Evolutionary conservation across 2,113 vertebrate genomes (phyloP).

Genomic region (Nyctibius bracteatus): DNA sequence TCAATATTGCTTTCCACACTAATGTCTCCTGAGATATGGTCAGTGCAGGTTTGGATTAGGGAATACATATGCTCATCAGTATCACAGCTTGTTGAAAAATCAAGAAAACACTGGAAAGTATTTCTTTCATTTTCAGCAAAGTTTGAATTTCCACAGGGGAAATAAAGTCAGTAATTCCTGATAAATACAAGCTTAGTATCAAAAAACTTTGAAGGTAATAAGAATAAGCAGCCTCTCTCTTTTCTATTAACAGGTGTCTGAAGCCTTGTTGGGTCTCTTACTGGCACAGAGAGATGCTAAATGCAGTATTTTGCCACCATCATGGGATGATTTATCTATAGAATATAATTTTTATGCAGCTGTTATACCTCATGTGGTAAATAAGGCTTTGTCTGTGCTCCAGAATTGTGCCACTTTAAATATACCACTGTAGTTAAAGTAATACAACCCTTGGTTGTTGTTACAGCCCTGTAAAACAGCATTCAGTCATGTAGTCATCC

Average conservation of each 20-base stretch:
- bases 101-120: not conserved
- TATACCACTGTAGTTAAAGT: slow-evolving; percentile 15
- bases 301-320: not conserved
- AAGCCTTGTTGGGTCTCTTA: not conserved
- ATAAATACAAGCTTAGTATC: not conserved
- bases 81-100: not conserved
- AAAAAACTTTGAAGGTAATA: not conserved
- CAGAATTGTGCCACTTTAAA: slow-evolving; percentile 26
- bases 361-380: slow-evolving; percentile 23
- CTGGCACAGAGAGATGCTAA: not conserved
- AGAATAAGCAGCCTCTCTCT: not conserved
- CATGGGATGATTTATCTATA: not conserved
- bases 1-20: not conserved
- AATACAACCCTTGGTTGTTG: not conserved
- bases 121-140: not conserved
- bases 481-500: not conserved
- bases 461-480: slow-evolving; percentile 27
- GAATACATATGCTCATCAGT: not conserved
- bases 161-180: not conserved
- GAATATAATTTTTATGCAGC: slow-evolving; percentile 18
- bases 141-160: not conserved
- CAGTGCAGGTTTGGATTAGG: not conserved
- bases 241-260: not conserved
- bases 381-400: not conserved
- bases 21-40: not conserved